A percentile compares a stretch with the other conserved stretches of the same genome.
phyloP scores from a whole-genome alignment of 2,797 vertebrate species.

The Neostethus bicornis region DNA sequence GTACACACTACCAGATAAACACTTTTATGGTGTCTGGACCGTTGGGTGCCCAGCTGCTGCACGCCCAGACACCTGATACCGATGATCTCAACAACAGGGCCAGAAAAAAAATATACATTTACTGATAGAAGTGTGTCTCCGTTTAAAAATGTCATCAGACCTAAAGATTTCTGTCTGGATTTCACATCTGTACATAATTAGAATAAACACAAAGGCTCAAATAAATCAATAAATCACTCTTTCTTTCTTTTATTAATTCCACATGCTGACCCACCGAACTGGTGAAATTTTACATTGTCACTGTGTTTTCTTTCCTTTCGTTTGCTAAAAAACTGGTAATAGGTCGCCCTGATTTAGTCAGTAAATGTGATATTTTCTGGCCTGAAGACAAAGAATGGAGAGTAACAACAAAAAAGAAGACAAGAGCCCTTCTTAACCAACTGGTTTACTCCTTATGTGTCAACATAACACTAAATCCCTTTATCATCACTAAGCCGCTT shows the following conservation, averaged over 20 bases:
- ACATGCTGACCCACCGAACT: no score
- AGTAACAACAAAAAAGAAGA: background rate
- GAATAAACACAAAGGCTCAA: background rate
- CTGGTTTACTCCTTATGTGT: conserved; percentile 69
- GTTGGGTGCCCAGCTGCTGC: conserved; percentile 52
- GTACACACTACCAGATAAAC: conserved; percentile 39
- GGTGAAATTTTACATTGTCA: no score
- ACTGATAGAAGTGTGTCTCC: conserved; percentile 9
- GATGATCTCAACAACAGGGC: conserved; percentile 43
- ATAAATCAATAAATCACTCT: no score
- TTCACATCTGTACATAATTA: background rate
- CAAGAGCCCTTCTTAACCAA: conserved; percentile 46
- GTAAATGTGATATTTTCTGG: no score
- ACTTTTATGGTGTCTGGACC: conserved; percentile 46
- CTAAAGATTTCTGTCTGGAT: background rate
- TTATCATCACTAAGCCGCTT: conserved; percentile 66
- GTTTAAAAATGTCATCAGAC: background rate
- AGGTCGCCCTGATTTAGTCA: no score
- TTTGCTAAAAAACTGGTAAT: no score
- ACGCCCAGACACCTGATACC: conserved; percentile 50
- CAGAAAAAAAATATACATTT: conserved; percentile 22
- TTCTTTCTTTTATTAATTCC: no score
- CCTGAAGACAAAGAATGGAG: background rate
- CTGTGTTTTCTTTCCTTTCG: no score
- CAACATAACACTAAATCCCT: conserved; percentile 71